Conservation (phyloP, 1,140 invertebrate species). For the Oncopodura yosiiana region DNA sequence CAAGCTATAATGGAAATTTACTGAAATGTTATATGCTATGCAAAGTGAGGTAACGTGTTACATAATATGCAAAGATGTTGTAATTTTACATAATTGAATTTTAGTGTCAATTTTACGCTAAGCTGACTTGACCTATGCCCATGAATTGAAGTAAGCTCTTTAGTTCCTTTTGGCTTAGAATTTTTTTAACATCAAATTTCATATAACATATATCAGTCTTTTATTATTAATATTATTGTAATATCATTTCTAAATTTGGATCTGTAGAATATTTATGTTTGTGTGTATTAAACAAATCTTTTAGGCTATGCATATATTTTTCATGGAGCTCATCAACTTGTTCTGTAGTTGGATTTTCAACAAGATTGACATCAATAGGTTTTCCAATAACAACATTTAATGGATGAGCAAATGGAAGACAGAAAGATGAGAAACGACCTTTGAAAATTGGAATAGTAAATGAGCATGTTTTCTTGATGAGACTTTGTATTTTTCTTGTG, state of each 20-base stretch:
- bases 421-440: slow-evolving; percentile 73
- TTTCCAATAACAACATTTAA: slow-evolving; percentile 47
- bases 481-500: slow-evolving; percentile 60
- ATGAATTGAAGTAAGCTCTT: no score
- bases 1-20: no score
- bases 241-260: slow-evolving; percentile 1
- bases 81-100: no score
- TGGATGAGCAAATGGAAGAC: slow-evolving; percentile 65
- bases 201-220: no score
- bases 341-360: slow-evolving; percentile 38
- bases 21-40: no score
- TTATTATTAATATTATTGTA: slow-evolving; percentile 12
- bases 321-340: slow-evolving; percentile 37
- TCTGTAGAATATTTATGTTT: slow-evolving; percentile 34
- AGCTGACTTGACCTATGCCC: no score
- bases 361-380: slow-evolving; percentile 63
- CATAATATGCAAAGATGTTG: no score
- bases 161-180: no score
- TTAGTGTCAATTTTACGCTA: no score
- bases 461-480: slow-evolving; percentile 54
- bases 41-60: no score
- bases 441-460: slow-evolving; percentile 68
- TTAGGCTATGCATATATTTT: slow-evolving; percentile 33
- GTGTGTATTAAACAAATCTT: slow-evolving; percentile 36
- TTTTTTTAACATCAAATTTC: no score